Base-by-base conservation (phyloP, 92 coral and sea anemone species). In the Zoanthus sociatus region DNA sequence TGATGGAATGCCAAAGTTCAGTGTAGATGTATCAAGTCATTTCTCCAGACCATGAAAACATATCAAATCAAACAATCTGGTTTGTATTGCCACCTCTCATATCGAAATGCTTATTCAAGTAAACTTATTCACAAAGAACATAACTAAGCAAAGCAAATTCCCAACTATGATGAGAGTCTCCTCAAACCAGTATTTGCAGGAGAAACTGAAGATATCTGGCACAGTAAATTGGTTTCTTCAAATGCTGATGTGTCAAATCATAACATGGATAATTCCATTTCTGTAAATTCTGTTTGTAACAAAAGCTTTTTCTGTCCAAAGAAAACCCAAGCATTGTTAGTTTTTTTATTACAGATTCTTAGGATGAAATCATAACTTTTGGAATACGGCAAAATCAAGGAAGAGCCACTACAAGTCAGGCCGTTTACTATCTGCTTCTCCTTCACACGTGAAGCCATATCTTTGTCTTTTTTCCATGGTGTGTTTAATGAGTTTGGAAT, bases 41-140 rank as follows among this genome's bases (percentile, higher is more conserved):
- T 88, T 88, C 78, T 74, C 53, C 71, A 78, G 42, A 78, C 71
- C 16, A 18, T 78, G 47, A 50, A 42, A 54, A 78, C 71, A 44
- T 79, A 79, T 87, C 66, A 9, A 69, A 53, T 87, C 58, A 87
- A 60, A 84, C 92, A 89, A 37, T 76, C 92, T 75, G 92, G 89
- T 13, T 71, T 84, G 66, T 89, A 84, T 77, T 53, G 13, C 74
- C 86, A 89, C 88, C 73, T 89, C 1, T 75, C 91, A 42, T 89
- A 64, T 88, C 50, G 77, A 84, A 76, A 67, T 84, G 85, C 88
- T 31, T 83, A 76, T 76, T 46, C 77, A 31, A 84, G 73, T 46
- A 9, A 60, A 74, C 16, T 74, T 73, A 72, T 72, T 13, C 77
- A 72, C 11, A 32, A 72, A 7, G 77, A 72, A 0, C 53, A 72